Conservation (phyloP, 1,140 invertebrate species). For the Papilio dardanus region DNA sequence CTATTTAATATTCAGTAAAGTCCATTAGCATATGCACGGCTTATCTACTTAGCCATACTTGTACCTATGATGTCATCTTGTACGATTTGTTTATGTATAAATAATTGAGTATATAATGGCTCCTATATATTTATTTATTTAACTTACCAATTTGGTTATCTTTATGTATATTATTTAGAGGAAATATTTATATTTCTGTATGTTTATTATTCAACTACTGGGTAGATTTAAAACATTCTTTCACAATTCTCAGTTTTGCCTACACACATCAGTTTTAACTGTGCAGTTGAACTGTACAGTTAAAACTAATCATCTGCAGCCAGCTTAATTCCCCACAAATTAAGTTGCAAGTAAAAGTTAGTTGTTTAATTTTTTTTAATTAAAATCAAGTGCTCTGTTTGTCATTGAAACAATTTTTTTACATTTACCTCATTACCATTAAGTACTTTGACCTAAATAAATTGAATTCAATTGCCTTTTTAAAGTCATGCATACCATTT, state of each 20-base stretch:
- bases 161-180: too few species aligned
- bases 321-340: too few species aligned
- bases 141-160: too few species aligned
- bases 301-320: too few species aligned
- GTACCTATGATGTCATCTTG: background rate
- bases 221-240: too few species aligned
- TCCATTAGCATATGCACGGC: slow-evolving; percentile 16
- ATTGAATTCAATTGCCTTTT: slow-evolving; percentile 24
- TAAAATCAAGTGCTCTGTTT: background rate
- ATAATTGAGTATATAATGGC: background rate
- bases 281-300: too few species aligned
- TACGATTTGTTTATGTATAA: background rate
- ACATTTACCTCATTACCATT: slow-evolving; percentile 1
- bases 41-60: slow-evolving; percentile 16
- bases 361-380: background rate
- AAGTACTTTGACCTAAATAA: slow-evolving; percentile 28
- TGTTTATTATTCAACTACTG: too few species aligned
- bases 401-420: background rate
- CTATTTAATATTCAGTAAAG: slow-evolving; percentile 21
- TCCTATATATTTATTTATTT: background rate
- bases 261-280: too few species aligned
- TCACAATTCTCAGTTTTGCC: too few species aligned
- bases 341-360: too few species aligned
- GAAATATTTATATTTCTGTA: too few species aligned
- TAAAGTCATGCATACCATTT: background rate